Percentiles rank a stretch among this genome's conserved stretches.
These are phyloP conservation scores for Phenganax subtilis DNA, from an alignment of 92 coral and sea anemone species.

Conservation along the genomic window DNA sequence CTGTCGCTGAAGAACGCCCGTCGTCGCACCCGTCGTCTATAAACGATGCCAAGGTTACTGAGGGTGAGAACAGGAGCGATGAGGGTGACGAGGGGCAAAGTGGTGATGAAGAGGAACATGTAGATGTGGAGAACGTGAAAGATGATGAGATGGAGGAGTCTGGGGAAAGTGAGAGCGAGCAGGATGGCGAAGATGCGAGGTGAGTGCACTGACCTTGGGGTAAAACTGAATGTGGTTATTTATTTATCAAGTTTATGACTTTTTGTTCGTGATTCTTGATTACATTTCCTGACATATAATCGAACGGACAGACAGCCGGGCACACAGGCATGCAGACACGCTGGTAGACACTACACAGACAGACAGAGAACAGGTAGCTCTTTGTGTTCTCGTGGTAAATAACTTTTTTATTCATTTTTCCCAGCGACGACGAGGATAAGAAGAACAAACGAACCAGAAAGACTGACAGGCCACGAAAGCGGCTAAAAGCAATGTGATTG, in stretches of 20 bases:
- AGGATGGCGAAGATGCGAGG: slow-evolving; percentile 22
- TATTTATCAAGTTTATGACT: too few relatives aligned
- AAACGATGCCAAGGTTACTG: not conserved
- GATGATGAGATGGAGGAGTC: slow-evolving; percentile 32
- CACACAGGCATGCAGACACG: not conserved
- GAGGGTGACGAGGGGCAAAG: slow-evolving; percentile 21
- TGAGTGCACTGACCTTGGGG: not conserved
- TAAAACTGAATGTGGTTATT: too few relatives aligned
- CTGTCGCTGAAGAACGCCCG: not conserved
- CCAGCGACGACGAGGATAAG: slow-evolving; percentile 1
- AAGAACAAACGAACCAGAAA: slow-evolving; percentile 32
- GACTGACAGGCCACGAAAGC: slow-evolving; percentile 25
- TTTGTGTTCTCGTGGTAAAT: not conserved
- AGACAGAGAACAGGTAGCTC: too few relatives aligned
- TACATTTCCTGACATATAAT: too few relatives aligned
- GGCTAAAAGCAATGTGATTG: slow-evolving; percentile 40
- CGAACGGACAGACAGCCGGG: not conserved
- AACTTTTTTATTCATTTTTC: not conserved
- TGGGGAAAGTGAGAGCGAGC: slow-evolving; percentile 33
- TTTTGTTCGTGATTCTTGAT: too few relatives aligned
- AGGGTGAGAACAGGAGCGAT: not conserved
- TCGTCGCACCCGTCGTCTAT: slow-evolving; percentile 2
- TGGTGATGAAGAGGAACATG: slow-evolving; percentile 30
- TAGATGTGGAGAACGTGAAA: slow-evolving; percentile 29
- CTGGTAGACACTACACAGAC: too few relatives aligned